phyloP scores from a whole-genome alignment of 2,888 invertebrate genomes.

The Lymantria dispar region DNA sequence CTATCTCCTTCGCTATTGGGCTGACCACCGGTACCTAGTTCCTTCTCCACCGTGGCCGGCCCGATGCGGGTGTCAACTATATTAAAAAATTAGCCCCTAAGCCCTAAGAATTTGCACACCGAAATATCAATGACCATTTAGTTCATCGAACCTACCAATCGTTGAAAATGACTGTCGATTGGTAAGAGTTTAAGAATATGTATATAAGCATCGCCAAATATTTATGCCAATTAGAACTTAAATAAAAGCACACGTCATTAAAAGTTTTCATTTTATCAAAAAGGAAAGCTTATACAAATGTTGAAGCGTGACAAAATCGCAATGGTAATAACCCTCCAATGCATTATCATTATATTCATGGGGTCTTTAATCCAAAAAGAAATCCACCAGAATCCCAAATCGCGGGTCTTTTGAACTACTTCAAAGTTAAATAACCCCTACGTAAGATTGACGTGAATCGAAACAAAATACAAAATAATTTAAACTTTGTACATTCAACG shows the following conservation, averaged over 20 bases:
- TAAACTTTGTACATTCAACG: slow-evolving; percentile 36
- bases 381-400: slow-evolving; percentile 78
- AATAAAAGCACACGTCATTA: slow-evolving; percentile 8
- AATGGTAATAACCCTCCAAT: slow-evolving; percentile 57
- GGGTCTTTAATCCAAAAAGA: slow-evolving; percentile 80
- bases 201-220: no score
- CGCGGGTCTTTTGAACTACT: slow-evolving; percentile 79
- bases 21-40: no score
- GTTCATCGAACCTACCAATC: no score
- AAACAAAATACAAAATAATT: slow-evolving; percentile 30
- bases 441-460: slow-evolving; percentile 40
- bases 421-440: slow-evolving; percentile 79
- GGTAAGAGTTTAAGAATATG: no score
- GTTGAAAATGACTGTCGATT: no score
- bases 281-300: slow-evolving; percentile 46
- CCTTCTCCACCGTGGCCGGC: no score
- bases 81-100: no score
- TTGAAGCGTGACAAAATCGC: slow-evolving; percentile 64
- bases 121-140: no score
- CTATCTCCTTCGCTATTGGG: no score
- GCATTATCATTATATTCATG: slow-evolving; percentile 81
- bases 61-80: no score
- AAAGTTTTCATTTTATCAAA: slow-evolving; percentile 24
- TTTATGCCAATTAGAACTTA: not conserved
- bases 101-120: no score